phyloP scores from a whole-genome alignment of 2,113 vertebrate genomes.

The Heliornis fulica region DNA sequence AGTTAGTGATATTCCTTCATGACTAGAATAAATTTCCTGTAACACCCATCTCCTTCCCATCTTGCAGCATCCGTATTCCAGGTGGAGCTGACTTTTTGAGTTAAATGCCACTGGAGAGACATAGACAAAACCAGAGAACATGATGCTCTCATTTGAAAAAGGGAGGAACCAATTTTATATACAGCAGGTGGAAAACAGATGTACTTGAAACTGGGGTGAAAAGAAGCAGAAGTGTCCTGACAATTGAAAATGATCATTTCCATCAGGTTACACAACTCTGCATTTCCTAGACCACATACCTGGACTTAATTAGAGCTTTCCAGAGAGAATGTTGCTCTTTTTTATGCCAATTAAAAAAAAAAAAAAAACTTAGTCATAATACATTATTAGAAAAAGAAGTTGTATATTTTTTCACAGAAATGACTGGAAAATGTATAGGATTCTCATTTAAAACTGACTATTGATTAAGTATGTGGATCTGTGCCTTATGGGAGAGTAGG shows the following conservation, averaged over 20 bases:
- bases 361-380: not conserved
- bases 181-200: slow-evolving; percentile 68
- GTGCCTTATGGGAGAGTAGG: not conserved
- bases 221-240: slow-evolving; percentile 49
- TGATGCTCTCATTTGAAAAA: not conserved
- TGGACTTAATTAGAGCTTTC: slow-evolving; percentile 46
- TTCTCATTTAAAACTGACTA: not conserved
- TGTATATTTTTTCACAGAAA: not conserved
- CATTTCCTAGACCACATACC: slow-evolving; percentile 56
- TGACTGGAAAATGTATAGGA: not conserved
- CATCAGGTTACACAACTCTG: slow-evolving; percentile 45
- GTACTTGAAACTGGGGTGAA: slow-evolving; percentile 28
- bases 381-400: not conserved
- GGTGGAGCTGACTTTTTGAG: not conserved
- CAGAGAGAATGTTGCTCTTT: slow-evolving; percentile 1
- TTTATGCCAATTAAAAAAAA: not conserved
- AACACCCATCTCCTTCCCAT: not conserved
- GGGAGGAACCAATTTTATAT: slow-evolving; percentile 5
- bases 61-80: not conserved
- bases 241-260: slow-evolving; percentile 58
- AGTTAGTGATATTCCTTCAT: not conserved
- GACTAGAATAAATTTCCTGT: not conserved
- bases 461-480: not conserved
- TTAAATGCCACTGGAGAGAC: slow-evolving; percentile 12
- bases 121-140: not conserved